These are phyloP conservation scores for Theristicus caerulescens DNA, from an alignment of 2,113 vertebrate genomes.

Conservation along the genomic window DNA sequence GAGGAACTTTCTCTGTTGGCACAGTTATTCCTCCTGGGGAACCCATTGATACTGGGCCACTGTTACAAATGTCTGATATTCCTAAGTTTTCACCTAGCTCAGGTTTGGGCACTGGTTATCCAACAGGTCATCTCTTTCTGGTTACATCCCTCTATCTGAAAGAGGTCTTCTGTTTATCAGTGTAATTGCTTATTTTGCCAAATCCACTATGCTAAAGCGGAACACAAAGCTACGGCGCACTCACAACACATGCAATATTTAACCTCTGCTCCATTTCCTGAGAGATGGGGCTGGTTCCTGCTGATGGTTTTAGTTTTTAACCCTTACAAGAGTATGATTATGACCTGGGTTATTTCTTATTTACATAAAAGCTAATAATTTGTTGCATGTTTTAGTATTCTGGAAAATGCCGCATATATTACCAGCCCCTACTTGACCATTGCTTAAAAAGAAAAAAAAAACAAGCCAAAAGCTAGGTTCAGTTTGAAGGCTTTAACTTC, in stretches of 20 bases:
- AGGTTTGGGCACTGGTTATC: background rate
- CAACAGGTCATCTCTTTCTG: background rate
- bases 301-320: background rate
- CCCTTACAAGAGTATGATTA: background rate
- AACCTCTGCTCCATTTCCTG: background rate
- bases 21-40: background rate
- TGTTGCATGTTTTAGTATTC: background rate
- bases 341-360: background rate
- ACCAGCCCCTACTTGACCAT: background rate
- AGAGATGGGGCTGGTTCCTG: background rate
- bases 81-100: background rate
- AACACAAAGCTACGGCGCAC: rapidly evolving
- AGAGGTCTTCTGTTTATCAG: background rate
- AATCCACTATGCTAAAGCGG: background rate
- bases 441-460: background rate
- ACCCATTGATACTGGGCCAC: background rate
- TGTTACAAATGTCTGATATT: background rate
- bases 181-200: background rate
- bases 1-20: background rate
- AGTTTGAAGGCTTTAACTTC: background rate
- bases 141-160: background rate
- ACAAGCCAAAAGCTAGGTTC: background rate
- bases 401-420: background rate
- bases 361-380: background rate
- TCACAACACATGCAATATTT: background rate